A percentile compares a stretch with the other conserved stretches of the same genome.
Evolutionary conservation across 2,888 invertebrate genomes (phyloP).

Genomic region (Conus canariensis): DNA sequence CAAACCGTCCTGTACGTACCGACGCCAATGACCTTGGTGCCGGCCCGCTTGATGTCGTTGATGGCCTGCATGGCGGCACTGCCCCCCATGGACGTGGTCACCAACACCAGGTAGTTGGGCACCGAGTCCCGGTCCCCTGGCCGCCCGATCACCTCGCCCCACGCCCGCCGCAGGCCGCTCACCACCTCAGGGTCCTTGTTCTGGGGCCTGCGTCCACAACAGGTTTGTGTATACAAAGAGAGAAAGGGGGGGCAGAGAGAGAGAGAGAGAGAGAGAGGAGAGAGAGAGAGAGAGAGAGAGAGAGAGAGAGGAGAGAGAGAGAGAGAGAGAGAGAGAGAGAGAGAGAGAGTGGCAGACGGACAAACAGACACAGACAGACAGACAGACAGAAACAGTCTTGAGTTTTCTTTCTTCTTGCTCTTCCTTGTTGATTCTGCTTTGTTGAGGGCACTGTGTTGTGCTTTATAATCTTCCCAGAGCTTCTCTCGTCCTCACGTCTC

Average conservation of each 20-base stretch:
- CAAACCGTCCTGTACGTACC: neutral
- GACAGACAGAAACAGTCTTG: too few relatives aligned
- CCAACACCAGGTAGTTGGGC: constrained; percentile 66
- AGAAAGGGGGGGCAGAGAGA: neutral
- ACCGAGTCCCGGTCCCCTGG: constrained; percentile 58
- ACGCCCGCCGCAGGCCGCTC: constrained; percentile 62
- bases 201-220: constrained; percentile 52
- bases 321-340: too few relatives aligned
- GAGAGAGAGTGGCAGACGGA: too few relatives aligned
- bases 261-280: neutral
- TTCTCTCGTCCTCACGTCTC: too few relatives aligned
- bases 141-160: constrained; percentile 57
- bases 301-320: too few relatives aligned
- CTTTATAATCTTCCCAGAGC: too few relatives aligned
- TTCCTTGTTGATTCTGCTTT: too few relatives aligned
- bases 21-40: constrained; percentile 65
- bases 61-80: constrained; percentile 60
- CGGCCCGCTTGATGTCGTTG: constrained; percentile 64
- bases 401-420: too few relatives aligned
- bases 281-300: neutral
- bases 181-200: constrained; percentile 66
- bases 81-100: constrained; percentile 66
- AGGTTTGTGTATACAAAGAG: neutral
- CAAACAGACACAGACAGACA: too few relatives aligned
- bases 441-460: too few relatives aligned